Base-by-base conservation (phyloP, 2,888 invertebrate genomes). In the Tillus elongatus region DNA sequence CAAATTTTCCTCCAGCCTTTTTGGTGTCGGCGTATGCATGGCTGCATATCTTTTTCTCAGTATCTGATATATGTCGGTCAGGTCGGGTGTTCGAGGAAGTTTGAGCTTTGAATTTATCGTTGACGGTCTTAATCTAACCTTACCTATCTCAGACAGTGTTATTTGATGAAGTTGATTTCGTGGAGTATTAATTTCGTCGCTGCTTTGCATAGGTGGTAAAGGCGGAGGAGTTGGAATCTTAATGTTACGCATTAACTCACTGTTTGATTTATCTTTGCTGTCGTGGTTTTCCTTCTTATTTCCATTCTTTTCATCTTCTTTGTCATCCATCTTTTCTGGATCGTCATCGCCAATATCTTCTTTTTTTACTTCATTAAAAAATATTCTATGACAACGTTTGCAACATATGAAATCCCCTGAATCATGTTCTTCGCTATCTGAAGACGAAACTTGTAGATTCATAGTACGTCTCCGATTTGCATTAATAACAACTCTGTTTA, bases 11-110 rank as follows among this genome's bases (percentile, higher is more conserved):
- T n/a, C 9, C 9, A 4, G 2, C n/a, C 15, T 36, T 10, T n/a
- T 12, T 2, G 39, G 35, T 13, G 24, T 26, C 1, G 57, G 54
- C 3, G 53, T 52, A 40, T 56, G 54, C 50, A 56, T 53, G 2
- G 52, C 57, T 2, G 54, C 50, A 34, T 53, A 57, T 14, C 56
- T 43, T 40, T 36, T 49, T 35, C 51, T 49, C 30, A 56, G 41
- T 33, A 56, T 50, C 6, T 43, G 46, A 35, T 53, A 45, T 39
- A 56, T 45, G 29, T 57, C 54, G 33, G 45, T 41, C 3, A 54
- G 46, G 35, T 56, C 53, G 0, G 47, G 43, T 13, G 46, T 44
- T 33, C 43, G 46, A 4, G 43, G 34, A n/a, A 27, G 27, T 15
- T 33, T 44, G 4, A 15, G 16, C 11, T 36, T 41, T n/a, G n/a